Conservation (phyloP, 2,797 vertebrate species). For the Sebastes goodei region DNA sequence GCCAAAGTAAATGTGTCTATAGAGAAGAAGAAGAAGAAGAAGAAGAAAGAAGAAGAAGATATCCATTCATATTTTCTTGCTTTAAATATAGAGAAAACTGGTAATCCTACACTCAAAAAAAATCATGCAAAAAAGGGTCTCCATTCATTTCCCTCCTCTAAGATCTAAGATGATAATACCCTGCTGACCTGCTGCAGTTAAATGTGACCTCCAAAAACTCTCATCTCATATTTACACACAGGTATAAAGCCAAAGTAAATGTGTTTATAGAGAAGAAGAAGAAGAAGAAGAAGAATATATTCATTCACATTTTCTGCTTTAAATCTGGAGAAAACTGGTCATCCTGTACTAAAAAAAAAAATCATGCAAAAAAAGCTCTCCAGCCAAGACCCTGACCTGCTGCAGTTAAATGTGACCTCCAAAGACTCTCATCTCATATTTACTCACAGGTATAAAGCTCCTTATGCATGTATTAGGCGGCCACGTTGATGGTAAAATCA, state of each 20-base stretch:
- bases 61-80: not conserved
- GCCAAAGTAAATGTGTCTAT: slow-evolving; percentile 62
- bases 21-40: not conserved
- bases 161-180: too few relatives aligned
- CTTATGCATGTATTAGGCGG: slow-evolving; percentile 70
- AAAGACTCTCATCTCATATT: slow-evolving; percentile 58
- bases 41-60: not conserved
- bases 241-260: slow-evolving; percentile 59
- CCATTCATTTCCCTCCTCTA: too few relatives aligned
- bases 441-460: slow-evolving; percentile 73
- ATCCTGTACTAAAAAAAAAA: not conserved
- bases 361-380: not conserved
- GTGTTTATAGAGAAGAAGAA: slow-evolving; percentile 21
- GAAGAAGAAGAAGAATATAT: too few relatives aligned
- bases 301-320: not conserved
- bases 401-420: slow-evolving; percentile 52
- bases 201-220: slow-evolving; percentile 56
- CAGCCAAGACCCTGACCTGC: slow-evolving; percentile 13
- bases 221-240: slow-evolving; percentile 69
- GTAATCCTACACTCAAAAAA: too few relatives aligned
- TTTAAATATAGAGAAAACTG: not conserved
- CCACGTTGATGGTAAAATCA: slow-evolving; percentile 68
- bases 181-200: slow-evolving; percentile 33
- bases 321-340: not conserved
- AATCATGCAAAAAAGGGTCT: too few relatives aligned